Evolutionary conservation across 2,113 vertebrate species (phyloP).

Genomic region (Lichenostomus cassidix): DNA sequence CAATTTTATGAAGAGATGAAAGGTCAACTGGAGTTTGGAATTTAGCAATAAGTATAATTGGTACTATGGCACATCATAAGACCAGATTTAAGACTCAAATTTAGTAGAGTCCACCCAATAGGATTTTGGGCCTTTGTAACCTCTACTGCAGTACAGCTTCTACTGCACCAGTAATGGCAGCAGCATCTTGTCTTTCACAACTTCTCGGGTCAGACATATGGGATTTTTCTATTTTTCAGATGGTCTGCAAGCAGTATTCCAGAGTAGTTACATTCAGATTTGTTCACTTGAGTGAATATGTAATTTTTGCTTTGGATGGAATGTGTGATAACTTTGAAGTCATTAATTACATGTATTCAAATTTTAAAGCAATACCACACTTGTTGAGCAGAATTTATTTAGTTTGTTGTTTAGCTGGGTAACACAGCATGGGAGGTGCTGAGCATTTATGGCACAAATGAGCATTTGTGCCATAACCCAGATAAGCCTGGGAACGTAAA

Average conservation of each 20-base stretch:
- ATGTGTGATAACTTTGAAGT: not conserved
- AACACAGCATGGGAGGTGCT: not conserved
- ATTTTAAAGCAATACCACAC: not conserved
- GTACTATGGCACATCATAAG: not conserved
- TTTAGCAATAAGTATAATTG: not conserved
- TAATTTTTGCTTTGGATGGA: not conserved
- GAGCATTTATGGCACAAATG: not conserved
- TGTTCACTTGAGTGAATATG: not conserved
- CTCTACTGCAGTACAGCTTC: not conserved
- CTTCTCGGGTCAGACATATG: not conserved
- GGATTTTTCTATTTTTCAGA: not conserved
- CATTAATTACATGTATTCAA: not conserved
- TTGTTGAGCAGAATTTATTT: not conserved
- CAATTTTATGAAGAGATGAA: not conserved
- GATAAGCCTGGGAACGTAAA: not conserved
- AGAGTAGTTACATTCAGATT: not conserved
- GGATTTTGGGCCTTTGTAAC: not conserved
- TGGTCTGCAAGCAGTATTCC: not conserved
- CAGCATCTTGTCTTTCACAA: not conserved
- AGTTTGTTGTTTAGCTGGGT: not conserved
- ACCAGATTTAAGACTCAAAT: not conserved
- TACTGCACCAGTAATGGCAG: not conserved
- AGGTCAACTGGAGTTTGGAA: not conserved
- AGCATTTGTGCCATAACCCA: not conserved
- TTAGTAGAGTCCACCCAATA: not conserved